Evolutionary conservation across 2,113 vertebrate species (phyloP), one percentile per base, ranked within the genome.

Genomic region (Platycercus adscitus): DNA sequence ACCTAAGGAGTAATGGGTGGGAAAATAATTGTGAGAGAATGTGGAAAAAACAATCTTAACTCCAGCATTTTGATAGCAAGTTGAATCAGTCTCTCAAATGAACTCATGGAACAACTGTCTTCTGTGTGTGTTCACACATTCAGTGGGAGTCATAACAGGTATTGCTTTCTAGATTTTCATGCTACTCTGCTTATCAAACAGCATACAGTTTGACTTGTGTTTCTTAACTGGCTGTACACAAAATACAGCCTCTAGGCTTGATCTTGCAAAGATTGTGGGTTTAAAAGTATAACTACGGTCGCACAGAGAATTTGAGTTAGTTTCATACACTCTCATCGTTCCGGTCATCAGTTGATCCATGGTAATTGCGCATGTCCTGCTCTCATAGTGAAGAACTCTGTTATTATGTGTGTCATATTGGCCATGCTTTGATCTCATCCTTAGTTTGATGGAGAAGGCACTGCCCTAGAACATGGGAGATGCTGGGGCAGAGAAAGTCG

Each of bases 101-200:
- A 69, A 68, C 21, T 87, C 26, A 43, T 24, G 55, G 41, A 86
- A 47, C 43, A 78, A 15, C 50, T 43, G 65, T 66, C 47, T 60
- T 61, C 28, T 50, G 65, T 66, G 43, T 49, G 33, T 4, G 5
- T 13, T 86, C 33, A 31, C 0, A 0, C 0, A 0, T 52, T 81
- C 43, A 50, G 46, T 43, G 64, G 43, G 53, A 55, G 37, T 41
- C 76, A 72, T 92, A 77, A 55, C 52, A 69, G 60, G 33, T 69
- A 26, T 31, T 65, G 60, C 50, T 86, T 92, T 66, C 63, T 69
- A 31, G 68, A 60, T 82, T 53, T 80, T 66, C 63, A 17, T 78
- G 46, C 47, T 47, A 13, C 10, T 56, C 14, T 46, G 28, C 46
- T 91, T 94, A 53, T 71, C 43, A 82, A 63, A 28, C 17, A 43